These are phyloP conservation scores for Bagarius yarrelli DNA, from an alignment of 2,113 vertebrate species.

Conservation along the genomic window DNA sequence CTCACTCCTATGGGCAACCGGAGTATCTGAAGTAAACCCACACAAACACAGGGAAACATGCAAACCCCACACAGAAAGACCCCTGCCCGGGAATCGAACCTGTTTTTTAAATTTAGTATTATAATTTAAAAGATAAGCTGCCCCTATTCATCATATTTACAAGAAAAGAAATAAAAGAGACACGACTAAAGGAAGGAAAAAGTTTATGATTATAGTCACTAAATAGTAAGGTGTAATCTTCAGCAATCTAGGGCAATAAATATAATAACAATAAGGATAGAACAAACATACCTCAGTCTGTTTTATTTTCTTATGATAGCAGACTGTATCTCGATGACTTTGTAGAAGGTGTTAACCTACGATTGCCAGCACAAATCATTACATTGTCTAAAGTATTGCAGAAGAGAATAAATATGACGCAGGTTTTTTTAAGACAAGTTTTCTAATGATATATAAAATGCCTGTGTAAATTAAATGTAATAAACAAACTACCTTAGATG, in stretches of 20 bases:
- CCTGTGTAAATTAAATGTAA: too few relatives aligned
- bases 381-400: not conserved
- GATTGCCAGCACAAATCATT: not conserved
- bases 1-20: too few relatives aligned
- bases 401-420: not conserved
- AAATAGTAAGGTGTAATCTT: not conserved
- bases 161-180: not conserved
- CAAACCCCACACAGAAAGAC: too few relatives aligned
- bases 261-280: not conserved
- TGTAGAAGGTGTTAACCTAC: not conserved
- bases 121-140: not conserved
- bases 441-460: not conserved
- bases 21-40: too few relatives aligned
- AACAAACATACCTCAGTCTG: not conserved
- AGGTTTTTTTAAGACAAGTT: not conserved
- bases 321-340: not conserved
- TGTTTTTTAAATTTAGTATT: not conserved
- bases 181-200: not conserved
- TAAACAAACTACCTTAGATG: too few relatives aligned
- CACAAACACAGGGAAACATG: too few relatives aligned
- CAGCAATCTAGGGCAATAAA: not conserved
- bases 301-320: not conserved
- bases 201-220: not conserved
- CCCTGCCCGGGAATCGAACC: too few relatives aligned
- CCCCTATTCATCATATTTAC: not conserved